phyloP scores from a whole-genome alignment of 1,140 invertebrate species.

The Bombus haemorrhoidalis region DNA sequence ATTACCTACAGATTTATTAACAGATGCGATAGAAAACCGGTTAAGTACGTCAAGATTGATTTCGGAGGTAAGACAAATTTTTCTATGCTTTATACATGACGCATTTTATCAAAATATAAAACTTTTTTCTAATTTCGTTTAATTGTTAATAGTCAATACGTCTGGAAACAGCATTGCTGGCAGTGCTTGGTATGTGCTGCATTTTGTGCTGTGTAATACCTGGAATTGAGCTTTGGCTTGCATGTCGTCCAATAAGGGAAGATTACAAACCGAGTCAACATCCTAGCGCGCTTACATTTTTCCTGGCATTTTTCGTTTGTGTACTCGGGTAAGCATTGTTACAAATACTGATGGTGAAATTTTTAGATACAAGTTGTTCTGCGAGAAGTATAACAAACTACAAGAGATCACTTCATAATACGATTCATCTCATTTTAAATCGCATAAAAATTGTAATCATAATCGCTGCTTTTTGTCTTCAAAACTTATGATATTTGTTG shows the following conservation, averaged over 20 bases:
- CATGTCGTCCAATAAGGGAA: slow-evolving; percentile 75
- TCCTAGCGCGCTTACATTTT: slow-evolving; percentile 72
- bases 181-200: slow-evolving; percentile 71
- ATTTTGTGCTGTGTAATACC: slow-evolving; percentile 78
- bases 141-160: slow-evolving; percentile 71
- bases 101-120: not conserved
- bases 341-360: not conserved
- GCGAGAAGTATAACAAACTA: not conserved
- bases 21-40: slow-evolving; percentile 74
- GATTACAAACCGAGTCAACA: slow-evolving; percentile 75
- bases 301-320: slow-evolving; percentile 70
- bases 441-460: too few relatives aligned
- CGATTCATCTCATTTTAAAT: too few relatives aligned
- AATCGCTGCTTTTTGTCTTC: too few relatives aligned
- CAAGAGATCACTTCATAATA: not conserved
- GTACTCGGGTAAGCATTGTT: slow-evolving; percentile 73
- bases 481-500: too few relatives aligned
- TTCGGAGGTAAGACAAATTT: slow-evolving; percentile 71
- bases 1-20: slow-evolving; percentile 73
- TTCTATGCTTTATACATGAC: too few relatives aligned
- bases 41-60: slow-evolving; percentile 73
- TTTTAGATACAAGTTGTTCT: not conserved
- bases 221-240: slow-evolving; percentile 78
- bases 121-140: not conserved
- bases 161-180: slow-evolving; percentile 74